phyloP scores from a whole-genome alignment of 2,113 vertebrate species.

The Corythaeola cristata region DNA sequence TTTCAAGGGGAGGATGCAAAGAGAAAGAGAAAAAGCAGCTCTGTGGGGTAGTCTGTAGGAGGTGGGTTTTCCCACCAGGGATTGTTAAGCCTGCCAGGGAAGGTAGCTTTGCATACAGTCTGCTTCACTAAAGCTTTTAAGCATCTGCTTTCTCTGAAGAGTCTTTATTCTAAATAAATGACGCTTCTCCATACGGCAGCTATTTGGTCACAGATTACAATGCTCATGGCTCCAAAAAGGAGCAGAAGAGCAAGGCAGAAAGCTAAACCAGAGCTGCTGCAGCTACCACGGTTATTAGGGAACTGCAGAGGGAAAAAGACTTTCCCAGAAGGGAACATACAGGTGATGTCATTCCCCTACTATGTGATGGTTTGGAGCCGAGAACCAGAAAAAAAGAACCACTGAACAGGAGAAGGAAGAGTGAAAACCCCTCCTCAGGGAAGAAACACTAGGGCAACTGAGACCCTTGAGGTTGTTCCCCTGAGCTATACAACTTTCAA shows the following conservation, averaged over 20 bases:
- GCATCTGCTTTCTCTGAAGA: background rate
- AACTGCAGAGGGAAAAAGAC: background rate
- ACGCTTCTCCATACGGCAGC: background rate
- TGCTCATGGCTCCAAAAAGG: background rate
- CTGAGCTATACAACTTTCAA: background rate
- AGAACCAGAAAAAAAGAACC: background rate
- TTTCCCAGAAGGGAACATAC: background rate
- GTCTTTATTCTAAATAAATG: constrained; percentile 1
- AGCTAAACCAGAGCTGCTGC: background rate
- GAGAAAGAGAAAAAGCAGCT: background rate
- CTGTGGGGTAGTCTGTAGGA: background rate
- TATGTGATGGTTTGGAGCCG: background rate
- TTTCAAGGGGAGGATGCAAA: background rate
- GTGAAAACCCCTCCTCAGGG: background rate
- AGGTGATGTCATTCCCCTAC: rapidly evolving
- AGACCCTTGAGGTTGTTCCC: background rate
- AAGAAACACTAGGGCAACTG: background rate
- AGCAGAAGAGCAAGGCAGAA: background rate
- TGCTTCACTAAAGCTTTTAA: background rate
- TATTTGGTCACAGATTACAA: background rate
- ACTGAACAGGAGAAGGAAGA: background rate
- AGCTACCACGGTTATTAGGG: background rate
- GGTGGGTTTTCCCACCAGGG: background rate
- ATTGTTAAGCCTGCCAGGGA: background rate
- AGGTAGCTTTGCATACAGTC: background rate